phyloP scores from a whole-genome alignment of 53 echinoderm and acorn worm species.

The Antedon mediterranea region DNA sequence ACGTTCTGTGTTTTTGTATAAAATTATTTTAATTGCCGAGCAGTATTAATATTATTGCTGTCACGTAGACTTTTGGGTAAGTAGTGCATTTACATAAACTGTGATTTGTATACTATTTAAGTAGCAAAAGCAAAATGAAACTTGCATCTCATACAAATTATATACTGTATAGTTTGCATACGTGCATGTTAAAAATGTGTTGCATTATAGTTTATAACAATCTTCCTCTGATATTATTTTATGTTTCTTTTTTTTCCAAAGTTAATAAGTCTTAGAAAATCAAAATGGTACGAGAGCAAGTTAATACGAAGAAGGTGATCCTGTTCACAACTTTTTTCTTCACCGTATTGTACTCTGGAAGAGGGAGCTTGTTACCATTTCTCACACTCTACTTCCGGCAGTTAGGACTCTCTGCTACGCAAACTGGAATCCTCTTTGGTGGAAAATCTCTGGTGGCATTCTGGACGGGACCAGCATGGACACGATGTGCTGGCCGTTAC shows the following conservation, averaged over 20 bases:
- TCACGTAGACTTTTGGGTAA: no score
- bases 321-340: constrained; percentile 49
- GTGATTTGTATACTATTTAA: no score
- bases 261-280: background rate
- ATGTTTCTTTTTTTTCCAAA: background rate
- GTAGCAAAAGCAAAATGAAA: no score
- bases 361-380: constrained; percentile 66
- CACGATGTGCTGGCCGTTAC: constrained; percentile 33
- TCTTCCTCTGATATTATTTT: no score
- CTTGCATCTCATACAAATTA: no score
- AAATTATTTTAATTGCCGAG: no score
- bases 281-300: constrained; percentile 53
- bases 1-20: no score
- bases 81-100: no score
- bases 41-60: no score
- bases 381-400: constrained; percentile 69
- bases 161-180: no score
- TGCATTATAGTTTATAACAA: no score
- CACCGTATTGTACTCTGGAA: constrained; percentile 55
- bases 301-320: constrained; percentile 35
- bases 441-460: constrained; percentile 44
- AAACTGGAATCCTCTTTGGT: constrained; percentile 58
- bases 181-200: no score
- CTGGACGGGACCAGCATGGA: constrained; percentile 45
- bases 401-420: constrained; percentile 51